Evolutionary conservation across 2,888 invertebrate genomes (phyloP).

Genomic region (Merodon equestris): DNA sequence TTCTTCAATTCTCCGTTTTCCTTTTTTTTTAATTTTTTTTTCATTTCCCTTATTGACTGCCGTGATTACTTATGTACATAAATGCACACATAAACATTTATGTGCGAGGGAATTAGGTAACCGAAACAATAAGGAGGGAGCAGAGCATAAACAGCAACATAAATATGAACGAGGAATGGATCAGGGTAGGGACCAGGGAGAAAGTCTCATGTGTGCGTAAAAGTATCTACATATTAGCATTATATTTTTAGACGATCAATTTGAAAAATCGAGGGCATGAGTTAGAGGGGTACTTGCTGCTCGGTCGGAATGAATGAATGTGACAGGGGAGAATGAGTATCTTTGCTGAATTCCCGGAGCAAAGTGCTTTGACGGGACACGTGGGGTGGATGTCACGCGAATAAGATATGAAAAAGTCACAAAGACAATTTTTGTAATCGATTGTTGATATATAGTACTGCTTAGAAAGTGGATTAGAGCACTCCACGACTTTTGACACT

Average conservation of each 20-base stretch:
- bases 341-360: too few relatives aligned
- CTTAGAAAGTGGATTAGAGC: too few relatives aligned
- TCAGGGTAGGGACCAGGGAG: too few relatives aligned
- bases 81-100: slow-evolving; percentile 30
- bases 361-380: too few relatives aligned
- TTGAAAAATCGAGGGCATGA: slow-evolving; percentile 24
- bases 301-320: slow-evolving; percentile 1
- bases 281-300: slow-evolving; percentile 1
- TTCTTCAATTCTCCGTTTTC: background rate
- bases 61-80: slow-evolving; percentile 13
- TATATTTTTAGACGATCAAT: slow-evolving; percentile 26
- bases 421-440: too few relatives aligned
- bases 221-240: slow-evolving; percentile 39
- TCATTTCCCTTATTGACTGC: slow-evolving; percentile 36
- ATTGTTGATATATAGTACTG: too few relatives aligned
- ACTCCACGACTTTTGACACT: too few relatives aligned
- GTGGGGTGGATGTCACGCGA: too few relatives aligned
- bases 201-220: background rate
- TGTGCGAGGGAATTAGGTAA: slow-evolving; percentile 41
- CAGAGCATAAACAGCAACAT: background rate
- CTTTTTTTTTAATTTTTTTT: too few relatives aligned
- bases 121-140: slow-evolving; percentile 3
- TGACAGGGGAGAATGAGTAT: too few relatives aligned
- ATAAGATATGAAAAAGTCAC: too few relatives aligned
- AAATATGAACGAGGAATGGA: too few relatives aligned